These are phyloP conservation scores for Mesoligia furuncula DNA, from an alignment of 2,888 invertebrate species.

Conservation along the genomic window DNA sequence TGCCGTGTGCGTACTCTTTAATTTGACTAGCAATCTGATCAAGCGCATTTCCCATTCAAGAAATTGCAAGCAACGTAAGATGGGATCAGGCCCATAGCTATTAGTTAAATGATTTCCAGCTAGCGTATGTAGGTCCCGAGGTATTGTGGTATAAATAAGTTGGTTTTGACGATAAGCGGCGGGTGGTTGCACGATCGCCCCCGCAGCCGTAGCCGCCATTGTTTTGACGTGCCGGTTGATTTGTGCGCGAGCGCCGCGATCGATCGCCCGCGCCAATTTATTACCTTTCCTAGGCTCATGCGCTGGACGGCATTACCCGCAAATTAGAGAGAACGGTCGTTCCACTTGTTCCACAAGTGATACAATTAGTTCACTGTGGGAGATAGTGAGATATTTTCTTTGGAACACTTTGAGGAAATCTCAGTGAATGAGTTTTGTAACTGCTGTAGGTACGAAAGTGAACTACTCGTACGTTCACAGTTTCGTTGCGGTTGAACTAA, in stretches of 20 bases:
- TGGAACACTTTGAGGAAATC: conserved; percentile 30
- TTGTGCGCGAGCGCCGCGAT: conserved; percentile 85
- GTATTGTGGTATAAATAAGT: conserved; percentile 70
- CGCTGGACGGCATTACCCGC: conserved; percentile 75
- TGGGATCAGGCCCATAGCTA: conserved; percentile 59
- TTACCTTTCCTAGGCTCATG: conserved; percentile 80
- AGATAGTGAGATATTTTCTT: conserved; percentile 45
- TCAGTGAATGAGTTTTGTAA: conserved; percentile 15
- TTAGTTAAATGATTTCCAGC: conserved; percentile 64
- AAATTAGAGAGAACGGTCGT: conserved; percentile 81
- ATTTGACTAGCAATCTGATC: conserved; percentile 48
- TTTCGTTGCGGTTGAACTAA: background rate
- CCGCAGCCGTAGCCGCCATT: conserved; percentile 83
- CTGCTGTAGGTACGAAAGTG: background rate
- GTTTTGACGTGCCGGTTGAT: conserved; percentile 87
- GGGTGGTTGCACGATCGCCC: conserved; percentile 84
- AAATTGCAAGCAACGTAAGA: conserved; percentile 52
- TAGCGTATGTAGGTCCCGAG: conserved; percentile 68
- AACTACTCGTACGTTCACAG: background rate
- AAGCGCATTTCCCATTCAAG: conserved; percentile 52
- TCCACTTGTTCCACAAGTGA: conserved; percentile 76
- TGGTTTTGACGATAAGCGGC: conserved; percentile 79
- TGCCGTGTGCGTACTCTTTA: conserved; percentile 30
- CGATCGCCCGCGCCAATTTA: conserved; percentile 84
- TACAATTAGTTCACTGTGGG: conserved; percentile 69